A percentile compares a stretch with the other conserved stretches of the same genome.
Conservation (phyloP, 2,888 invertebrate species). For the Melieria picta region DNA sequence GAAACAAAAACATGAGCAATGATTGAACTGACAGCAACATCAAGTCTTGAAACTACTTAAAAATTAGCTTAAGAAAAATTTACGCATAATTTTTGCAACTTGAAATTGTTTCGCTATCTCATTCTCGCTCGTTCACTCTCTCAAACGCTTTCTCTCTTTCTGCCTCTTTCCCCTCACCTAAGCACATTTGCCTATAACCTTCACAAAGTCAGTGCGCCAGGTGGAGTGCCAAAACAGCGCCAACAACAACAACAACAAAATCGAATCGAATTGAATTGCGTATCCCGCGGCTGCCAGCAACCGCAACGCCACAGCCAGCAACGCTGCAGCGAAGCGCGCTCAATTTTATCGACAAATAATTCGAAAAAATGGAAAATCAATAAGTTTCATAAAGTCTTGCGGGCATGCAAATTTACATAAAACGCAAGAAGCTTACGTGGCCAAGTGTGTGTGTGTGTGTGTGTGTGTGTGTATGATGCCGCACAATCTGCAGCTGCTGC, state of each 20-base stretch:
- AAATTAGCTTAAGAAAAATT: no score
- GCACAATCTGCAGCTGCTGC: not conserved
- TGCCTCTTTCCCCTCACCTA: not conserved
- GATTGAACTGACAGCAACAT: no score
- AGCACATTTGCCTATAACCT: not conserved
- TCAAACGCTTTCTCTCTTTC: not conserved
- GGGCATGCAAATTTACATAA: constrained; percentile 1
- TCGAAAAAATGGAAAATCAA: constrained; percentile 2
- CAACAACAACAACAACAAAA: no score
- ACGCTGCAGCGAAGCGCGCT: not conserved
- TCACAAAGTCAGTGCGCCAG: not conserved
- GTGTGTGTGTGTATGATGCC: not conserved
- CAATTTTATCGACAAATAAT: constrained; percentile 4
- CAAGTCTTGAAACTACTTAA: no score
- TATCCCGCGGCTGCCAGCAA: not conserved
- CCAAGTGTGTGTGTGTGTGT: no score
- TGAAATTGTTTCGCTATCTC: no score
- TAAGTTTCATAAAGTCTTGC: not conserved
- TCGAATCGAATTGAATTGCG: no score
- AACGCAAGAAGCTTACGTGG: not conserved
- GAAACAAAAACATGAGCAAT: not conserved
- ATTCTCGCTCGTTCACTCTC: no score
- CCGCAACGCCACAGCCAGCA: not conserved
- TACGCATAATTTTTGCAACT: no score
- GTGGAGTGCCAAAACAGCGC: no score